Percentiles rank a stretch among this genome's conserved stretches.
Evolutionary conservation across 2,113 vertebrate species (phyloP).

Genomic region (Aramus guarauna): DNA sequence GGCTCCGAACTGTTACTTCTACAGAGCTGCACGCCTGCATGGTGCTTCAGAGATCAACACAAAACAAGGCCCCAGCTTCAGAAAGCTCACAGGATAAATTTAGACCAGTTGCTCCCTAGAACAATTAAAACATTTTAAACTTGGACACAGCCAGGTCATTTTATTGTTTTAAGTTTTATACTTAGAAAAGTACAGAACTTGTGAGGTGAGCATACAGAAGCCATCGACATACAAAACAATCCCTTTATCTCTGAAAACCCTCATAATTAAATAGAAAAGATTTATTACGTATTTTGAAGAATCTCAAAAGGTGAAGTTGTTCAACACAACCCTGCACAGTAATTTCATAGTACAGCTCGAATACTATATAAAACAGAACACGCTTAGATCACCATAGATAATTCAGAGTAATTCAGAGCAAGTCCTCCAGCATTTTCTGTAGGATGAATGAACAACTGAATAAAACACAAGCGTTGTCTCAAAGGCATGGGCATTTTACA

Average conservation of each 20-base stretch:
- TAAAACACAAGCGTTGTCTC: not conserved
- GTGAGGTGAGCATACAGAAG: not conserved
- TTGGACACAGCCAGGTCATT: not conserved
- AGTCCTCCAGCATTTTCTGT: not conserved
- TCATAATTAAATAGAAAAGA: not conserved
- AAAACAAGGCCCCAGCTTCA: not conserved
- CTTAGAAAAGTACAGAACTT: not conserved
- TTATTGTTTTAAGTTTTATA: not conserved
- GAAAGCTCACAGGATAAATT: not conserved
- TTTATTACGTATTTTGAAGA: not conserved
- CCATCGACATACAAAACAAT: not conserved
- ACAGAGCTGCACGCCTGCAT: accelerated
- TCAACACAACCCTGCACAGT: not conserved
- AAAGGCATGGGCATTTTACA: not conserved
- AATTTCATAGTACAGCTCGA: not conserved
- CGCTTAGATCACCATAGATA: not conserved
- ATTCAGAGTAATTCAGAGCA: not conserved
- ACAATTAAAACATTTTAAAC: not conserved
- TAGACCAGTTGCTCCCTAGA: not conserved
- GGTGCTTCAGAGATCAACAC: not conserved
- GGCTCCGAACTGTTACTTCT: not conserved
- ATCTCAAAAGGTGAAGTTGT: not conserved
- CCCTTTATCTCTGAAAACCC: not conserved
- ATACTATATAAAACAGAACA: not conserved
- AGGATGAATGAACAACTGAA: not conserved